Evolutionary conservation across 2,888 invertebrate genomes (phyloP).

Genomic region (Heliconius ismenius): DNA sequence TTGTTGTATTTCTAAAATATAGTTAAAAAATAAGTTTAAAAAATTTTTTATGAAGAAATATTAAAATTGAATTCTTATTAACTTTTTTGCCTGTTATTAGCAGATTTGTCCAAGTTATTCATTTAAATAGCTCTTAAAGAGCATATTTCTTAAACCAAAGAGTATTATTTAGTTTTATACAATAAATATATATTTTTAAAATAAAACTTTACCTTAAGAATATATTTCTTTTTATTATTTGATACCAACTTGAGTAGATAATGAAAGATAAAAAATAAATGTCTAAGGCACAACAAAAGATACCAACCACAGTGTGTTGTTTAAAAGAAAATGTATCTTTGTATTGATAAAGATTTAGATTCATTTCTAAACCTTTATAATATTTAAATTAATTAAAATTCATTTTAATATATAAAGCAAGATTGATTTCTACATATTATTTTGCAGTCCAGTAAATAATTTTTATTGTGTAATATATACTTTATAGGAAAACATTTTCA

Average conservation of each 20-base stretch:
- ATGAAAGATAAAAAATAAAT: slow-evolving; percentile 10
- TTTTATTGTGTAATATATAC: neutral
- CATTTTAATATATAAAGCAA: neutral
- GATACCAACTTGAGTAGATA: slow-evolving; percentile 2
- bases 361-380: neutral
- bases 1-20: neutral
- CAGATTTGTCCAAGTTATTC: neutral
- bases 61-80: neutral
- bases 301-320: neutral
- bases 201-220: neutral
- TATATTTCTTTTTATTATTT: slow-evolving; percentile 12
- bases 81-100: neutral
- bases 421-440: too few relatives aligned
- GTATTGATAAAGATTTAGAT: neutral
- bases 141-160: neutral
- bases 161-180: neutral
- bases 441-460: neutral
- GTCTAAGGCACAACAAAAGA: neutral
- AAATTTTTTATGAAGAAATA: neutral
- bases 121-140: neutral
- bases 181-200: neutral
- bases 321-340: neutral
- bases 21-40: neutral
- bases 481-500: neutral
- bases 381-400: too few relatives aligned